phyloP scores from a whole-genome alignment of 1,140 invertebrate genomes.

The Lordiphosa stackelbergi region DNA sequence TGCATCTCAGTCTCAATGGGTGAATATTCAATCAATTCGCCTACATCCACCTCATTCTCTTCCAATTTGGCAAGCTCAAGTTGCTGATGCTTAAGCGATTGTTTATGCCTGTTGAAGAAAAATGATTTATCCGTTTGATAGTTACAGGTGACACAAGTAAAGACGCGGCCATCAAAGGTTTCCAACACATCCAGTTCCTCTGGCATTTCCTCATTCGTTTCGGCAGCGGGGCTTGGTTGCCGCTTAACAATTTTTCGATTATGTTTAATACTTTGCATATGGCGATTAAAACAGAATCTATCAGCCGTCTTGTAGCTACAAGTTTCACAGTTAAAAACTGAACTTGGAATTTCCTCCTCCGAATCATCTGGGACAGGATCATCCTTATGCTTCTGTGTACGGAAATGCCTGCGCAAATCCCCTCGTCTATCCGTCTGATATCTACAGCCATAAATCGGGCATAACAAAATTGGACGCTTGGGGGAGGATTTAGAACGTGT shows the following conservation, averaged over 20 bases:
- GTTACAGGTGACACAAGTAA: too few relatives aligned
- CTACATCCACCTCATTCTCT: too few relatives aligned
- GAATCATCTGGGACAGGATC: constrained; percentile 13
- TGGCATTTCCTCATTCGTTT: background rate
- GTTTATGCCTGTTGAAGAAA: too few relatives aligned
- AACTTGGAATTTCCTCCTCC: constrained; percentile 20
- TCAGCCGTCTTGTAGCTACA: constrained; percentile 28
- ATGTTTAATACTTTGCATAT: constrained; percentile 10
- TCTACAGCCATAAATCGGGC: constrained; percentile 19
- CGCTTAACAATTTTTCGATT: too few relatives aligned
- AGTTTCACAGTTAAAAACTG: constrained; percentile 10
- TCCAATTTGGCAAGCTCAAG: background rate
- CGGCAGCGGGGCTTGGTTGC: background rate
- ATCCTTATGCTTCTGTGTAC: constrained; percentile 16
- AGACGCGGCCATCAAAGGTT: too few relatives aligned
- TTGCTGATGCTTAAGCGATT: too few relatives aligned
- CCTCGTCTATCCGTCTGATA: constrained; percentile 25
- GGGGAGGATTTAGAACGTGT: too few relatives aligned
- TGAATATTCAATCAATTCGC: too few relatives aligned
- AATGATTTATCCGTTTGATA: too few relatives aligned
- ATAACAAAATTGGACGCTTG: constrained; percentile 1
- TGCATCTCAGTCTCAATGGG: too few relatives aligned
- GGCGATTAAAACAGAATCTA: constrained; percentile 25
- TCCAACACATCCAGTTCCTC: background rate
- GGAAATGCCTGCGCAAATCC: constrained; percentile 22